Conservation (phyloP, 2,888 invertebrate genomes). For the Ceramica pisi region DNA sequence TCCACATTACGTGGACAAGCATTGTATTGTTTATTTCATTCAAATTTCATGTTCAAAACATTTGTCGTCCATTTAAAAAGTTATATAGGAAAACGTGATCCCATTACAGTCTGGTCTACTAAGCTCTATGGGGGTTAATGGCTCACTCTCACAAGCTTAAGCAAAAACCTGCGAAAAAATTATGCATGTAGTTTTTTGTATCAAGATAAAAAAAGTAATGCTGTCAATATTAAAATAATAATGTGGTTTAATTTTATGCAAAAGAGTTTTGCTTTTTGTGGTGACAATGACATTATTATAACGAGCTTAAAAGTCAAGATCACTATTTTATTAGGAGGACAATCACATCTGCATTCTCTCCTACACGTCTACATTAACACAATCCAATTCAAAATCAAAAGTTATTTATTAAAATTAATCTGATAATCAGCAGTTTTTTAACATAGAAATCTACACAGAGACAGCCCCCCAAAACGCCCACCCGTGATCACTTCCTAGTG, state of each 20-base stretch:
- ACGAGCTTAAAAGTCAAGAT: conserved; percentile 17
- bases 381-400: too few species aligned
- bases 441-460: too few species aligned
- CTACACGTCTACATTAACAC: neutral
- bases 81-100: neutral
- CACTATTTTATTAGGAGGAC: neutral
- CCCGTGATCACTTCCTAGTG: too few species aligned
- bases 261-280: neutral
- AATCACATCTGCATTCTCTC: neutral
- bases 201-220: neutral
- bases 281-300: conserved; percentile 15
- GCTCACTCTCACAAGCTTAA: too few species aligned
- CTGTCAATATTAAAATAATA: neutral
- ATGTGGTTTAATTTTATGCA: neutral
- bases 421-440: too few species aligned
- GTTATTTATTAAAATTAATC: too few species aligned
- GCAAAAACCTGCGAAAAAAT: too few species aligned
- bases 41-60: too few species aligned
- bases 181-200: neutral
- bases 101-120: neutral
- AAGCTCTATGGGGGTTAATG: neutral
- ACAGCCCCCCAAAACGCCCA: too few species aligned
- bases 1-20: neutral
- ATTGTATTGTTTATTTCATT: too few species aligned
- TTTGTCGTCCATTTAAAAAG: neutral